A percentile compares a stretch with the other conserved stretches of the same genome.
phyloP scores from a whole-genome alignment of 2,888 invertebrate genomes.

The Hirtodrosophila alboralis region DNA sequence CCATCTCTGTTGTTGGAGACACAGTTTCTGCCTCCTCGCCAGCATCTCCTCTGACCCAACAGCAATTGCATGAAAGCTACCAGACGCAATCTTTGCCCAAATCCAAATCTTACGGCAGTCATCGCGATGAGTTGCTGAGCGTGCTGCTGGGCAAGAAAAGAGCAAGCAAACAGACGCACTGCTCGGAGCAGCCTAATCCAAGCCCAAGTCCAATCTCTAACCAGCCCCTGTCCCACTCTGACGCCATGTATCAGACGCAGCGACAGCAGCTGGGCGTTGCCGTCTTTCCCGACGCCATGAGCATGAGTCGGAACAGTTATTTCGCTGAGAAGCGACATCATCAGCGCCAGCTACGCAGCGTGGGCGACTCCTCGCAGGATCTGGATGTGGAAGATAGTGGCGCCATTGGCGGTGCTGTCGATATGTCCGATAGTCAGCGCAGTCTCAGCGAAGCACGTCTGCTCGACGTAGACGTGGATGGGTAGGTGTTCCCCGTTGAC shows the following conservation, averaged over 20 bases:
- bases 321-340: conserved; percentile 73
- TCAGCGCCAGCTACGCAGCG: conserved; percentile 73
- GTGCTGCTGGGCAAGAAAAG: conserved; percentile 69
- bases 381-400: conserved; percentile 65
- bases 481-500: conserved; percentile 68
- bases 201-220: conserved; percentile 34
- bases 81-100: conserved; percentile 80
- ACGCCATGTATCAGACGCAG: conserved; percentile 59
- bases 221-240: conserved; percentile 42
- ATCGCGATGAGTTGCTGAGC: conserved; percentile 72
- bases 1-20: conserved; percentile 42
- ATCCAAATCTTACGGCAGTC: conserved; percentile 74
- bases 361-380: conserved; percentile 81
- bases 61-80: conserved; percentile 72
- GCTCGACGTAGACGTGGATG: conserved; percentile 62
- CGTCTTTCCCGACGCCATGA: conserved; percentile 73
- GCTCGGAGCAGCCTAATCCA: conserved; percentile 24
- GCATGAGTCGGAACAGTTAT: conserved; percentile 68
- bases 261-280: conserved; percentile 77
- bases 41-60: conserved; percentile 79
- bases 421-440: conserved; percentile 84
- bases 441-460: conserved; percentile 83
- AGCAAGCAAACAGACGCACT: conserved; percentile 47
- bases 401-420: conserved; percentile 50
- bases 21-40: conserved; percentile 75